phyloP scores from a whole-genome alignment of 2,888 invertebrate species.

The Apodemia mormo region DNA sequence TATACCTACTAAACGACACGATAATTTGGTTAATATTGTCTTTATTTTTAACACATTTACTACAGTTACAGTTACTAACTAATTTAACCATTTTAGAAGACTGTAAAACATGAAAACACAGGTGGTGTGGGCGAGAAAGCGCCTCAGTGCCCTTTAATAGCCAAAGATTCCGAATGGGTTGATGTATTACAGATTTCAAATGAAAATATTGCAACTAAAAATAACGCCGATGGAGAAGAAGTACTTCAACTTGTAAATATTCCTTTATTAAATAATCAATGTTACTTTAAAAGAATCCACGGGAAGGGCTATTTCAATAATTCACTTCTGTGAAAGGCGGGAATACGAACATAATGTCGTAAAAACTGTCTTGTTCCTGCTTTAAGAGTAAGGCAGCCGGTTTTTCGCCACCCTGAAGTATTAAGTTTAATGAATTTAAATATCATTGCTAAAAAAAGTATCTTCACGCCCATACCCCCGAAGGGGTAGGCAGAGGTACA shows the following conservation, averaged over 20 bases:
- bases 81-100: constrained; percentile 34
- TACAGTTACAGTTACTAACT: not conserved
- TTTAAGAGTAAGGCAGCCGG: too few relatives aligned
- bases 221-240: constrained; percentile 56
- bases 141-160: constrained; percentile 59
- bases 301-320: too few relatives aligned
- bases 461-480: too few relatives aligned
- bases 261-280: not conserved
- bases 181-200: constrained; percentile 55
- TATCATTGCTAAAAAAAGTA: too few relatives aligned
- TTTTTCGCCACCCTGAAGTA: too few relatives aligned
- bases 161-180: constrained; percentile 77
- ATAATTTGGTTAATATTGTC: constrained; percentile 49
- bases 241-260: constrained; percentile 60
- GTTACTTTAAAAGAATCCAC: too few relatives aligned
- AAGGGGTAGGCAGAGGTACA: too few relatives aligned
- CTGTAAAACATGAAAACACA: constrained; percentile 18
- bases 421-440: too few relatives aligned
- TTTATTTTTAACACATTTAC: not conserved
- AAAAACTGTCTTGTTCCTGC: too few relatives aligned
- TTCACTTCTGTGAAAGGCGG: too few relatives aligned
- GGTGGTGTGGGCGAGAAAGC: constrained; percentile 31
- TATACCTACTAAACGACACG: constrained; percentile 48
- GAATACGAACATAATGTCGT: too few relatives aligned
- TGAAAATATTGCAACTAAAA: constrained; percentile 37